Percentiles rank a stretch among this genome's conserved stretches.
Evolutionary conservation across 2,888 invertebrate genomes (phyloP).

Genomic region (Drosophila paramelanica): DNA sequence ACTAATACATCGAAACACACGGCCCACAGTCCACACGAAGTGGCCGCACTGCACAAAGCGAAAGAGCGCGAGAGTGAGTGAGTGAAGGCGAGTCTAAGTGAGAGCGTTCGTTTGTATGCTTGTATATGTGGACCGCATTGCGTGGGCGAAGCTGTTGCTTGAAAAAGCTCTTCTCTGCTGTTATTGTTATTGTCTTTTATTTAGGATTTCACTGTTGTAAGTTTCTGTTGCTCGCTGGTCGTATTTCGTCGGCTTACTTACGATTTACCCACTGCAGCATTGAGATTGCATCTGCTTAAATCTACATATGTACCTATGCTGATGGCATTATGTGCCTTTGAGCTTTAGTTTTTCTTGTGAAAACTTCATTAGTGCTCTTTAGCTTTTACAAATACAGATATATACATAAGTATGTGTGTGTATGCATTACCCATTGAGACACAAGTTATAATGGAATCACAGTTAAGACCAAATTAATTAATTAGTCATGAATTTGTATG

Average conservation of each 20-base stretch:
- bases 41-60: background rate
- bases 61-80: background rate
- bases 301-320: constrained; percentile 23
- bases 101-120: background rate
- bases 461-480: constrained; percentile 18
- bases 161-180: constrained; percentile 43
- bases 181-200: constrained; percentile 19
- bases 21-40: constrained; percentile 17
- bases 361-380: constrained; percentile 16
- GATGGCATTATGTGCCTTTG: constrained; percentile 11
- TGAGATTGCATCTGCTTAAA: constrained; percentile 40
- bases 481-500: constrained; percentile 11
- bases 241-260: constrained; percentile 1
- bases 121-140: constrained; percentile 1
- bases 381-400: background rate
- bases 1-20: background rate
- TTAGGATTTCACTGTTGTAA: constrained; percentile 5
- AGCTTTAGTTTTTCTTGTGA: constrained; percentile 18
- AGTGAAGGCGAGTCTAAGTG: background rate
- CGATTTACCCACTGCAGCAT: constrained; percentile 19
- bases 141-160: constrained; percentile 54
- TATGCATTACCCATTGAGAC: constrained; percentile 2
- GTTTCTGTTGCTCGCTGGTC: background rate
- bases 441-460: constrained; percentile 3
- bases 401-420: background rate